Percentiles rank a stretch among this genome's conserved stretches.
Evolutionary conservation across 2,888 invertebrate species (phyloP).

Genomic region (Dryadula phaetusa): DNA sequence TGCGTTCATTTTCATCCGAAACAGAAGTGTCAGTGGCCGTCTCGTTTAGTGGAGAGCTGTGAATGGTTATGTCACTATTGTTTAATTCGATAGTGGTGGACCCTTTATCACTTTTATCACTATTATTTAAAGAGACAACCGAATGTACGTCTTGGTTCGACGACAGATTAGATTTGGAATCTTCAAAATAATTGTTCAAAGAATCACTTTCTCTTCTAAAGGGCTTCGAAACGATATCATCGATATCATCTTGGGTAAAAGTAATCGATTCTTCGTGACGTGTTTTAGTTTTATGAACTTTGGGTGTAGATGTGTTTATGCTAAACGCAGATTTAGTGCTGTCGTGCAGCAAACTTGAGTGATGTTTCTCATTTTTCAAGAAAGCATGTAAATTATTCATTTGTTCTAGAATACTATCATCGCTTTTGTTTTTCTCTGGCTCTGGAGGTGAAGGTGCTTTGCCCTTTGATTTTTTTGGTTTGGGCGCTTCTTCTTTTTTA

Average conservation of each 20-base stretch:
- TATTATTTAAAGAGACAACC: slow-evolving; percentile 73
- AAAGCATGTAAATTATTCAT: slow-evolving; percentile 72
- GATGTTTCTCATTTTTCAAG: slow-evolving; percentile 72
- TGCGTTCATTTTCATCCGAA: slow-evolving; percentile 86
- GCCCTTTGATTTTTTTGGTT: slow-evolving; percentile 87
- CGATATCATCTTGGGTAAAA: slow-evolving; percentile 80
- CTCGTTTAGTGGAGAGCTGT: slow-evolving; percentile 86
- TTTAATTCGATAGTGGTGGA: slow-evolving; percentile 89
- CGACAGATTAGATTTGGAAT: slow-evolving; percentile 77
- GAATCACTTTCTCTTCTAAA: slow-evolving; percentile 79
- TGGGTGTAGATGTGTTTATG: slow-evolving; percentile 80
- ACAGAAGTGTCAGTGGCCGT: slow-evolving; percentile 76
- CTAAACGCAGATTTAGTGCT: slow-evolving; percentile 52
- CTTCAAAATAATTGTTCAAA: slow-evolving; percentile 76
- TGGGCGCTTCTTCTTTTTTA: slow-evolving; percentile 67
- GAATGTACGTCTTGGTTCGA: slow-evolving; percentile 77
- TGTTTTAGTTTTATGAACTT: slow-evolving; percentile 68
- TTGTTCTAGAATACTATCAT: slow-evolving; percentile 77
- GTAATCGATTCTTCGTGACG: slow-evolving; percentile 74
- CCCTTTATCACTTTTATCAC: slow-evolving; percentile 80
- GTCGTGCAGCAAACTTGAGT: slow-evolving; percentile 70
- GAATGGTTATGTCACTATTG: slow-evolving; percentile 89
- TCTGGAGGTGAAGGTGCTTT: slow-evolving; percentile 90
- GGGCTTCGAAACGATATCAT: slow-evolving; percentile 80
- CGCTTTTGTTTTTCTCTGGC: slow-evolving; percentile 75